These are phyloP conservation scores for Echeneis naucrates DNA, from an alignment of 2,797 vertebrate species.

Conservation along the genomic window DNA sequence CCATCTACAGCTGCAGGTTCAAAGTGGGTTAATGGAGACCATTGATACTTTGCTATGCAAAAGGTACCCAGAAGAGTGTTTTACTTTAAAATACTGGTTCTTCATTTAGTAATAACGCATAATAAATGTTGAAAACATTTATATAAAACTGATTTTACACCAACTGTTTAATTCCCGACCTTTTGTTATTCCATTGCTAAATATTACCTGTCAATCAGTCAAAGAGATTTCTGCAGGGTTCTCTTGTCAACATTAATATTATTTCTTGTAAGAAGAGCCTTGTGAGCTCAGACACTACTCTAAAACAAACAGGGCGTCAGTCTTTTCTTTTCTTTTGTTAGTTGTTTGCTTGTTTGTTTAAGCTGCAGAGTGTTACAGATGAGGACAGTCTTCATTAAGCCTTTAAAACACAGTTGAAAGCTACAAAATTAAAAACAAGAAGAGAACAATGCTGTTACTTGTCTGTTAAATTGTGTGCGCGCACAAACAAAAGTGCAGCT, in stretches of 20 bases:
- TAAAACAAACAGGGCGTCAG: conserved; percentile 20
- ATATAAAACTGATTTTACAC: no score
- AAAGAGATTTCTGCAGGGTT: conserved; percentile 20
- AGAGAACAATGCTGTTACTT: background rate
- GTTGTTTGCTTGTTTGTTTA: conserved; percentile 14
- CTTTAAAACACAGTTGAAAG: background rate
- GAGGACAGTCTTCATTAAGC: background rate
- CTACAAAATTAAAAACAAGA: background rate
- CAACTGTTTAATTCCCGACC: background rate
- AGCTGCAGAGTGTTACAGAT: conserved; percentile 5
- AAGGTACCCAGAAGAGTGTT: conserved; percentile 19
- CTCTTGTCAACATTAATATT: conserved; percentile 23
- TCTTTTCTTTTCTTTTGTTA: conserved; percentile 25
- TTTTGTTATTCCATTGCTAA: background rate
- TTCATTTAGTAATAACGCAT: background rate
- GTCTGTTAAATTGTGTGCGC: conserved; percentile 25
- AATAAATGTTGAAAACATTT: no score
- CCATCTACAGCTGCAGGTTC: conserved; percentile 25
- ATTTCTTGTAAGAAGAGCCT: background rate
- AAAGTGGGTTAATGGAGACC: conserved; percentile 29
- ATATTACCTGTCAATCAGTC: background rate
- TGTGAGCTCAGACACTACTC: conserved; percentile 4
- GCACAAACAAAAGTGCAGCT: conserved; percentile 22
- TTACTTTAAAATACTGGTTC: background rate
- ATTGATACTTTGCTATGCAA: conserved; percentile 11